Conservation (phyloP, 2,113 vertebrate species). For the Terrapene triunguis region DNA sequence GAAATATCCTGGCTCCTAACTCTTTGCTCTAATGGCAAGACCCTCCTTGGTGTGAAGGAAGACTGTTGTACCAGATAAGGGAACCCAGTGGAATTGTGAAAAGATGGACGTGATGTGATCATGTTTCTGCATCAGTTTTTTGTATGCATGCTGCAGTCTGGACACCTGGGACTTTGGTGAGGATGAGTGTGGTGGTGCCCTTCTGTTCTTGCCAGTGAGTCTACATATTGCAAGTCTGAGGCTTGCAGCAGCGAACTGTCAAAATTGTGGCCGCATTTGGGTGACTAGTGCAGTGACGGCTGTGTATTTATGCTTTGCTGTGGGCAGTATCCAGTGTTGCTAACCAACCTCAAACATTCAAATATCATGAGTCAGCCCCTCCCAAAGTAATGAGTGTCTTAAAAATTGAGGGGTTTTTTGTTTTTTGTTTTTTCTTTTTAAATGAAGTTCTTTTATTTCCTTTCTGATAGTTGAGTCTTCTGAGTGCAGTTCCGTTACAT, state of each 20-base stretch:
- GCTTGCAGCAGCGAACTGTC: accelerated
- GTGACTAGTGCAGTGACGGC: accelerated
- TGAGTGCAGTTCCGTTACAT: background rate
- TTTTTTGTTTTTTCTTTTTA: background rate
- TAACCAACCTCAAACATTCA: background rate
- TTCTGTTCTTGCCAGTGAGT: too few species aligned
- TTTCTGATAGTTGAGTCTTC: background rate
- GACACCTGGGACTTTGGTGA: background rate
- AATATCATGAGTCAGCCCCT: conserved; percentile 24
- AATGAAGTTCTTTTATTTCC: background rate
- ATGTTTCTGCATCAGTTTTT: background rate
- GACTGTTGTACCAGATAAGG: background rate
- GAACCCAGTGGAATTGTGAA: background rate
- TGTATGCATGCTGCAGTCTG: background rate
- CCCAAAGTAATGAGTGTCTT: background rate
- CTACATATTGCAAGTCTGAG: too few species aligned
- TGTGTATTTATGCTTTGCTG: background rate
- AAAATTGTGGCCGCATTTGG: background rate
- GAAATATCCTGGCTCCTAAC: background rate
- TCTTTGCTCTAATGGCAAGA: background rate
- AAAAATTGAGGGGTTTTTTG: background rate
- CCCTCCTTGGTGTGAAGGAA: background rate
- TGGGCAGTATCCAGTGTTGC: background rate
- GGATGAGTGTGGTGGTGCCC: background rate
- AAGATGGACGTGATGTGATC: background rate